Evolutionary conservation across 2,113 vertebrate species (phyloP).

Genomic region (Corythornis madagascariensis): DNA sequence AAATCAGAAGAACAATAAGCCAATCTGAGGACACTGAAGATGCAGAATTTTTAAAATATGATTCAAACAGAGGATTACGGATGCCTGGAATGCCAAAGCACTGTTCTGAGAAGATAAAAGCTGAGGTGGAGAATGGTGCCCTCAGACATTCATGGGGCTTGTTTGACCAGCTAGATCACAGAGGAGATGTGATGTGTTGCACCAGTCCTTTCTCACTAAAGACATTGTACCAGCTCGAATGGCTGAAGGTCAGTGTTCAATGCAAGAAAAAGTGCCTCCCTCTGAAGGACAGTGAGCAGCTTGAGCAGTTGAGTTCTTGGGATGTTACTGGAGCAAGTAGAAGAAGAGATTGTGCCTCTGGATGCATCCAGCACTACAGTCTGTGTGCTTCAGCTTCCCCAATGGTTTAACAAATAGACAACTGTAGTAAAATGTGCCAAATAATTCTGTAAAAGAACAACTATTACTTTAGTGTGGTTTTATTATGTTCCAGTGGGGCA

Average conservation of each 20-base stretch:
- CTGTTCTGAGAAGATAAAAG: not conserved
- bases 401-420: not conserved
- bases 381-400: slow-evolving; percentile 24
- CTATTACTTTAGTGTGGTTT: not conserved
- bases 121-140: not conserved
- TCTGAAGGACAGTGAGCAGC: slow-evolving; percentile 30
- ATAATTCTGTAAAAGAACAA: slow-evolving; percentile 3
- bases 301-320: slow-evolving; percentile 8
- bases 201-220: not conserved
- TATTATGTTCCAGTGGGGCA: not conserved
- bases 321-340: not conserved
- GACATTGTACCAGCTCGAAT: not conserved
- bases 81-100: not conserved
- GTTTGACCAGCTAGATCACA: not conserved
- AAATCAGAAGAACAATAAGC: slow-evolving; percentile 53
- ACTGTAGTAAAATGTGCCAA: slow-evolving; percentile 52
- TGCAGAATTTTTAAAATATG: not conserved
- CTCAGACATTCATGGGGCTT: not conserved
- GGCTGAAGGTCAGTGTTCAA: not conserved
- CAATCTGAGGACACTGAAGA: slow-evolving; percentile 48
- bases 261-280: slow-evolving; percentile 34
- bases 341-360: not conserved
- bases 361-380: not conserved
- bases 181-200: not conserved
- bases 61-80: not conserved